Evolutionary conservation across 1,140 invertebrate genomes (phyloP).

Genomic region (Macrostomum lignano): DNA sequence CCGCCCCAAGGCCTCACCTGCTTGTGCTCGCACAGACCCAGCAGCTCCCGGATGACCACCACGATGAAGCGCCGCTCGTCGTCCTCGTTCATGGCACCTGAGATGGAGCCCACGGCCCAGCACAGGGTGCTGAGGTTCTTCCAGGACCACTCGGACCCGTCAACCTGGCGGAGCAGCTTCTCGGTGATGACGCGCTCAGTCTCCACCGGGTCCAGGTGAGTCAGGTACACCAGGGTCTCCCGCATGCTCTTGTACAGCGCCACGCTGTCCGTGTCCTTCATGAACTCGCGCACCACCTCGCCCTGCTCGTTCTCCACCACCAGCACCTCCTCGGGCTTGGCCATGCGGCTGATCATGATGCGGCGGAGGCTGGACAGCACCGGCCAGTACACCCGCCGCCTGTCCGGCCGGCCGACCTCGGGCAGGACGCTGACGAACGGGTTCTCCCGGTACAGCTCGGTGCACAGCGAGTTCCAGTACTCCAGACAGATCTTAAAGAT

Average conservation of each 20-base stretch:
- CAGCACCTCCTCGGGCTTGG: slow-evolving; percentile 97
- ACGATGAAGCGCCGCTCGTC: slow-evolving; percentile 97
- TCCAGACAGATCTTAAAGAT: slow-evolving; percentile 98
- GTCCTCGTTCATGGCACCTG: slow-evolving; percentile 91
- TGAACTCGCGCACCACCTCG: slow-evolving; percentile 91
- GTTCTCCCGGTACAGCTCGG: slow-evolving; percentile 65
- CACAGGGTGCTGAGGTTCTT: slow-evolving; percentile 81
- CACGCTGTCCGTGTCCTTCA: slow-evolving; percentile 98
- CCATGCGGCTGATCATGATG: slow-evolving; percentile 98
- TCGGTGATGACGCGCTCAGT: slow-evolving; percentile 97
- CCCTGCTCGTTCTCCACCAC: slow-evolving; percentile 99
- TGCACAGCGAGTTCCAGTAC: slow-evolving; percentile 76
- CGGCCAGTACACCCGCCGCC: neutral
- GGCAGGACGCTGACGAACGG: no score
- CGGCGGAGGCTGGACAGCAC: slow-evolving; percentile 41
- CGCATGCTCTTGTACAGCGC: slow-evolving; percentile 99
- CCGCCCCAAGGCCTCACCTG: no score
- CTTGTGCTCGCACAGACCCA: slow-evolving; percentile 93
- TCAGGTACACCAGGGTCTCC: slow-evolving; percentile 88
- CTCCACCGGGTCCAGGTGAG: slow-evolving; percentile 81
- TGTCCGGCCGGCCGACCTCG: neutral
- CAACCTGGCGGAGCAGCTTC: slow-evolving; percentile 92
- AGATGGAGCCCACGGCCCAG: slow-evolving; percentile 57
- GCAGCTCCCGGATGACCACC: slow-evolving; percentile 72
- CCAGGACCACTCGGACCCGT: slow-evolving; percentile 96